A percentile compares a stretch with the other conserved stretches of the same genome.
These are phyloP conservation scores for Drosophila parabipectinata DNA, from an alignment of 1,140 invertebrate species.

Conservation along the genomic window DNA sequence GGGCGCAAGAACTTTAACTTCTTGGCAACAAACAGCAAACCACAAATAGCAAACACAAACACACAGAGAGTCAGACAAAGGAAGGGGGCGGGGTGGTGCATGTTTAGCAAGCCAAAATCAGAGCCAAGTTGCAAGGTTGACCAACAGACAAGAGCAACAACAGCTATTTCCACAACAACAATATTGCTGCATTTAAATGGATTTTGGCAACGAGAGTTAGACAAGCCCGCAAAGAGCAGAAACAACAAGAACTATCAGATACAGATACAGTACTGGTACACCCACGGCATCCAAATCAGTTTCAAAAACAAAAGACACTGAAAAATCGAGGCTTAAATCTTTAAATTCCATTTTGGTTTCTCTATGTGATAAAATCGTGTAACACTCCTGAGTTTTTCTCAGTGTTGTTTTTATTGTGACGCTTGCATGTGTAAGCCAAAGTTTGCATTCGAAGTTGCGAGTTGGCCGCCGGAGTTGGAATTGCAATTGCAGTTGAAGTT, in stretches of 20 bases:
- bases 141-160: constrained; percentile 55
- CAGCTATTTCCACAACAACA: constrained; percentile 12
- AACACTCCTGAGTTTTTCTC: not conserved
- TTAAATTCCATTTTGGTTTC: no score
- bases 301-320: constrained; percentile 26
- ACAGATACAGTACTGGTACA: constrained; percentile 16
- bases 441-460: constrained; percentile 37
- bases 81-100: constrained; percentile 6
- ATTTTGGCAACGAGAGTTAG: constrained; percentile 72
- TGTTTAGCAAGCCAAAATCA: constrained; percentile 65
- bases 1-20: constrained; percentile 40
- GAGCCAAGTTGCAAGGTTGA: constrained; percentile 74
- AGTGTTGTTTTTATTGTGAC: constrained; percentile 39
- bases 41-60: constrained; percentile 57
- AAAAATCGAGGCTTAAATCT: not conserved
- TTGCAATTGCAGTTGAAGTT: constrained; percentile 51
- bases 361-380: not conserved
- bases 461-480: constrained; percentile 18
- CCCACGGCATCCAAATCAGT: constrained; percentile 42
- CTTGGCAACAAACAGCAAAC: constrained; percentile 67
- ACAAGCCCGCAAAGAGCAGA: constrained; percentile 42
- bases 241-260: constrained; percentile 17
- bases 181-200: constrained; percentile 73
- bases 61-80: constrained; percentile 12
- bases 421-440: constrained; percentile 42